These are phyloP conservation scores for Perizoma affinitatum DNA, from an alignment of 2,888 invertebrate genomes.

Conservation along the genomic window DNA sequence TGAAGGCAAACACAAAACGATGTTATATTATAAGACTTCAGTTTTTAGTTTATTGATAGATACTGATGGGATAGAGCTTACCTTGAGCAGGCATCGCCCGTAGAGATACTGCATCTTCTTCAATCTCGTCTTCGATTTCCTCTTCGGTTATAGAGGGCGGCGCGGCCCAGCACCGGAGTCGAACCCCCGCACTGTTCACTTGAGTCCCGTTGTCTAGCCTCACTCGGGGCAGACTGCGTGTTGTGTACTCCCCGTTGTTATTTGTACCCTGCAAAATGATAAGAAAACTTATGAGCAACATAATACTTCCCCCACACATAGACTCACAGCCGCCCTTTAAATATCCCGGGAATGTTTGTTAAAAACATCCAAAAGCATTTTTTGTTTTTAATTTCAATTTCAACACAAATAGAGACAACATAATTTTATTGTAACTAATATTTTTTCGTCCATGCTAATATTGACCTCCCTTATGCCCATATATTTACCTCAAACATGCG, in stretches of 20 bases:
- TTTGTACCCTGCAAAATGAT: constrained; percentile 57
- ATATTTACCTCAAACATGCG: no score
- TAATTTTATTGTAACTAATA: no score
- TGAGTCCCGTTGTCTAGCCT: constrained; percentile 88
- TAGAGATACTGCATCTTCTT: constrained; percentile 86
- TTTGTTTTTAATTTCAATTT: no score
- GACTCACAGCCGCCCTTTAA: no score
- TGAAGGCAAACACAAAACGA: no score
- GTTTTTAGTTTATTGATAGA: background rate
- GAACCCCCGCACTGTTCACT: constrained; percentile 84
- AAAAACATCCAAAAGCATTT: no score
- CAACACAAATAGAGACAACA: no score
- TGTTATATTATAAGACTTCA: background rate
- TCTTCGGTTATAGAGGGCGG: constrained; percentile 88
- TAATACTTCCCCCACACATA: background rate
- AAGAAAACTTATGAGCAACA: background rate
- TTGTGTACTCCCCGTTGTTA: constrained; percentile 73
- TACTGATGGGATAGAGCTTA: constrained; percentile 42
- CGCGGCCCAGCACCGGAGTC: constrained; percentile 85
- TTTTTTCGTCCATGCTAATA: no score
- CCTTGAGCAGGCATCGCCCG: constrained; percentile 86
- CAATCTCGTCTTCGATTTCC: constrained; percentile 85
- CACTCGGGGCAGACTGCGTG: constrained; percentile 85
- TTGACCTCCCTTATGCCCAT: no score
- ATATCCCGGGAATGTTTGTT: no score